Conservation (phyloP, 2,888 invertebrate species). For the Byasa hedistus region DNA sequence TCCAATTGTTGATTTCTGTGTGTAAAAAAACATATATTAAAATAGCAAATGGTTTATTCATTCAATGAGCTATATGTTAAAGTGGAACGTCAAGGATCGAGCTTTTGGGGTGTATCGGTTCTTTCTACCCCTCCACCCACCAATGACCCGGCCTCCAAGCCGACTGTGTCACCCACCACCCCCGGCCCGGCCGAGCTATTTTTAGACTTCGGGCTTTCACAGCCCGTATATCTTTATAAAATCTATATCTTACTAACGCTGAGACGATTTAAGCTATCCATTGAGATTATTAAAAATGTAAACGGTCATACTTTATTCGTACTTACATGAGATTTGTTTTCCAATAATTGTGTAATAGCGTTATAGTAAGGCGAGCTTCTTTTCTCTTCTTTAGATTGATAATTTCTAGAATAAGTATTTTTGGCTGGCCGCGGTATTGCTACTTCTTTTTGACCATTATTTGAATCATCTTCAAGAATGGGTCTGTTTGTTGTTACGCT, state of each 20-base stretch:
- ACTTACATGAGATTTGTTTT: slow-evolving; percentile 77
- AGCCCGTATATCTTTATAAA: slow-evolving; percentile 49
- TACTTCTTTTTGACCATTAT: slow-evolving; percentile 82
- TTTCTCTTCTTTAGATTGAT: slow-evolving; percentile 51
- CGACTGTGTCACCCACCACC: slow-evolving; percentile 70
- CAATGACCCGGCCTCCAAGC: slow-evolving; percentile 72
- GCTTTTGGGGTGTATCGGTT: slow-evolving; percentile 43
- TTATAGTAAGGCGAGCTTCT: slow-evolving; percentile 67
- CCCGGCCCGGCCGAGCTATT: slow-evolving; percentile 71
- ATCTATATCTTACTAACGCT: slow-evolving; percentile 34
- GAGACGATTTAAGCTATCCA: not conserved
- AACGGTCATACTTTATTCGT: slow-evolving; percentile 34
- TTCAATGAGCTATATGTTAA: slow-evolving; percentile 33
- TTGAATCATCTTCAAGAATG: slow-evolving; percentile 44
- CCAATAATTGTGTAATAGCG: slow-evolving; percentile 74
- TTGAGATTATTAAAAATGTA: slow-evolving; percentile 25
- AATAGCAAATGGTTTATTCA: slow-evolving; percentile 27
- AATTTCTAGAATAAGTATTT: slow-evolving; percentile 34
- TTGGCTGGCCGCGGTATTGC: slow-evolving; percentile 82
- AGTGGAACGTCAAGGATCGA: slow-evolving; percentile 40
- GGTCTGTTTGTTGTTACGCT: slow-evolving; percentile 65
- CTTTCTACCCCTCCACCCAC: slow-evolving; percentile 41
- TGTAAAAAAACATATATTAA: slow-evolving; percentile 40
- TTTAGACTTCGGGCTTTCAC: slow-evolving; percentile 68
- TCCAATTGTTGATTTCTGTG: slow-evolving; percentile 57